Evolutionary conservation across 2,113 vertebrate genomes (phyloP).

Genomic region (Sinocyclocheilus maitianheensis): DNA sequence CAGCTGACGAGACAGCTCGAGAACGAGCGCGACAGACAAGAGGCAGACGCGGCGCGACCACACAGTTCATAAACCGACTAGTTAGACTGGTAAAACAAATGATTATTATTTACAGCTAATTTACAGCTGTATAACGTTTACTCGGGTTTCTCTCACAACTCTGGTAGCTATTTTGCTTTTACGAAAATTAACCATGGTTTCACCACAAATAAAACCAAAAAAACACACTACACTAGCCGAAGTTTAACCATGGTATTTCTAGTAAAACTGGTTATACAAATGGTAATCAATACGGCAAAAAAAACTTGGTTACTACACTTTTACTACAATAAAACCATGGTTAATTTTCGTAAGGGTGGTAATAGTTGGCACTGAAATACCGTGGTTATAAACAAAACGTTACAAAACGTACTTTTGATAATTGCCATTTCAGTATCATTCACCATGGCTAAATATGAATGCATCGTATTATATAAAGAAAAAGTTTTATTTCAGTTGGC

Average conservation of each 20-base stretch:
- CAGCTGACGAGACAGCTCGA: slow-evolving; percentile 80
- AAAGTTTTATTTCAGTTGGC: neutral
- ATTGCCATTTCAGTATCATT: neutral
- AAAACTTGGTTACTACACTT: no score
- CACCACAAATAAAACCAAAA: no score
- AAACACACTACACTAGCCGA: no score
- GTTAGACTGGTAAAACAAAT: neutral
- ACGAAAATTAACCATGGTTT: no score
- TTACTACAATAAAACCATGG: no score
- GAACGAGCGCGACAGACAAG: slow-evolving; percentile 73
- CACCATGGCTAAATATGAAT: neutral
- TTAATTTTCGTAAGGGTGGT: no score
- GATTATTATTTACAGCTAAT: neutral
- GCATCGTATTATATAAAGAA: neutral
- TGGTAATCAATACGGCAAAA: no score
- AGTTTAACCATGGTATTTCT: no score
- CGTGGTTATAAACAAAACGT: no score
- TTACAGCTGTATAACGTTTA: neutral
- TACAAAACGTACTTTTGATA: neutral
- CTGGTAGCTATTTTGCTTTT: no score
- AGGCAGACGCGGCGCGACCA: slow-evolving; percentile 44
- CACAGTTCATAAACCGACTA: slow-evolving; percentile 59
- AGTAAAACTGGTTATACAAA: no score
- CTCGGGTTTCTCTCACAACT: neutral
- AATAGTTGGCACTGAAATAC: neutral